phyloP scores from a whole-genome alignment of 2,888 invertebrate genomes.

The Machimus rusticus region DNA sequence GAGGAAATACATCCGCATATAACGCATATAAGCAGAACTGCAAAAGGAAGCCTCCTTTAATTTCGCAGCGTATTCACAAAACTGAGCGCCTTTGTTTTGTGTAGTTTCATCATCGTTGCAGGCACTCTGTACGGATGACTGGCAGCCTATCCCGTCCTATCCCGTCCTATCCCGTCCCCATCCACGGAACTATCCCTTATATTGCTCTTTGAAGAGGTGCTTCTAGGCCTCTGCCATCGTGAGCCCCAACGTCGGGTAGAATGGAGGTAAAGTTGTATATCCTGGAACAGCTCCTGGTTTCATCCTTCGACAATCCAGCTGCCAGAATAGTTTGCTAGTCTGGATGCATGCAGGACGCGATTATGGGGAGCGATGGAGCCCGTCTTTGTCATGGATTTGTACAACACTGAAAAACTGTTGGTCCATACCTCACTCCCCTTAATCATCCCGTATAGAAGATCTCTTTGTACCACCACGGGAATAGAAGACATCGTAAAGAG shows the following conservation, averaged over 20 bases:
- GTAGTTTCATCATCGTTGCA: not conserved
- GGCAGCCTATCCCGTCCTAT: not conserved
- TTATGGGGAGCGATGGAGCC: not conserved
- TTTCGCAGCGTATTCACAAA: not conserved
- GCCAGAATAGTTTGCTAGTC: not conserved
- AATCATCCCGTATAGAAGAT: not conserved
- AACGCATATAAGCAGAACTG: not conserved
- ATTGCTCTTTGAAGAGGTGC: constrained; percentile 1
- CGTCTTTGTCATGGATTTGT: not conserved
- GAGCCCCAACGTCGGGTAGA: not conserved
- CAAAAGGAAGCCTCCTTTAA: constrained; percentile 13
- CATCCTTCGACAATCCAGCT: not conserved
- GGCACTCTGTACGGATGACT: not conserved
- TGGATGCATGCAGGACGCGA: not conserved
- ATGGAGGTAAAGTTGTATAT: not conserved
- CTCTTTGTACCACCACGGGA: not conserved
- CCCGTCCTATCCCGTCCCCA: not conserved
- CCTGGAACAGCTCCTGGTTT: not conserved
- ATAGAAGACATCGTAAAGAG: not conserved
- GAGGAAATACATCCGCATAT: not conserved
- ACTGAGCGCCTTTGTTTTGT: constrained; percentile 1
- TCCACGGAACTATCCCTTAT: not conserved
- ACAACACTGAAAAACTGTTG: not conserved
- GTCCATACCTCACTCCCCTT: not conserved
- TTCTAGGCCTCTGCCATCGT: not conserved